Evolutionary conservation across 2,888 invertebrate species (phyloP).

Genomic region (Polymixis lichenea): DNA sequence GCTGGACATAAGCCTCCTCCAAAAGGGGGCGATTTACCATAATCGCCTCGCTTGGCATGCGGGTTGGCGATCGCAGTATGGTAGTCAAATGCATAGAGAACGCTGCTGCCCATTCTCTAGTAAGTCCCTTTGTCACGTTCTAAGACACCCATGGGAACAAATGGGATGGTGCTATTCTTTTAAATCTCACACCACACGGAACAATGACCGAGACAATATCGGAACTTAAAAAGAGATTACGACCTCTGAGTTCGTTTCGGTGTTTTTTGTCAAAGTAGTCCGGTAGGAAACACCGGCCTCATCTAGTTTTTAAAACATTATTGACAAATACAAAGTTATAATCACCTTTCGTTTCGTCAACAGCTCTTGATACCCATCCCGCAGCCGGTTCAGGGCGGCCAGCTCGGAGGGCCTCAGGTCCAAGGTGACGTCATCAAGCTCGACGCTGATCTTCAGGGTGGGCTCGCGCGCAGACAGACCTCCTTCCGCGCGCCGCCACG

Average conservation of each 20-base stretch:
- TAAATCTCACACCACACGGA: too few relatives aligned
- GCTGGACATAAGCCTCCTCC: too few relatives aligned
- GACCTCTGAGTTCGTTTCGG: background rate
- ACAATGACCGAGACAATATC: background rate
- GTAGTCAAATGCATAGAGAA: too few relatives aligned
- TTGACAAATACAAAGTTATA: background rate
- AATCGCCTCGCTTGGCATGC: too few relatives aligned
- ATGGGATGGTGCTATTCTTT: too few relatives aligned
- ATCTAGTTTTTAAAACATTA: background rate
- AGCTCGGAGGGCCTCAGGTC: conserved; percentile 80
- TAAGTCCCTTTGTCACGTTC: too few relatives aligned
- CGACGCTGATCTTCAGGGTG: conserved; percentile 69
- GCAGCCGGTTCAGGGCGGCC: conserved; percentile 61
- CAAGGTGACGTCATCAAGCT: conserved; percentile 74
- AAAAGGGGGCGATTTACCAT: too few relatives aligned
- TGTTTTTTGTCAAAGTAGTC: background rate
- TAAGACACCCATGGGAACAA: too few relatives aligned
- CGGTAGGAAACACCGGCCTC: background rate
- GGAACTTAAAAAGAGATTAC: background rate
- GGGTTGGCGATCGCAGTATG: too few relatives aligned
- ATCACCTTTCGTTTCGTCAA: background rate
- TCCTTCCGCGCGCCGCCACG: conserved; percentile 80
- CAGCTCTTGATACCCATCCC: conserved; percentile 12
- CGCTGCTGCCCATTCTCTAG: too few relatives aligned
- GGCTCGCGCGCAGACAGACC: conserved; percentile 71